Evolutionary conservation across 2,113 vertebrate genomes (phyloP).

Genomic region (Oreochromis tanganicae): DNA sequence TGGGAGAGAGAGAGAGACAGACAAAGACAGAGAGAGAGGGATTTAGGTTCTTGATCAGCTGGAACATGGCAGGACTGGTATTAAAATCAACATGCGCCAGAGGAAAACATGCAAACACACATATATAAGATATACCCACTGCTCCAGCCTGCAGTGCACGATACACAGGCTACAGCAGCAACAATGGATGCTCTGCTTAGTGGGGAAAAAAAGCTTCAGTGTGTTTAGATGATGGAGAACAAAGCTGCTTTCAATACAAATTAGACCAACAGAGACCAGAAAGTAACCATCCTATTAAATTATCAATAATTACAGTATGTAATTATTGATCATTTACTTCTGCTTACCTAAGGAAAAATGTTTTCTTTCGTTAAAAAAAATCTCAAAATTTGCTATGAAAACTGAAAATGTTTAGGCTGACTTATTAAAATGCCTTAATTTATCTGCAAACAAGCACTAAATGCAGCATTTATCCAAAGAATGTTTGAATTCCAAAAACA

Average conservation of each 20-base stretch:
- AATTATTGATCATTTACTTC: neutral
- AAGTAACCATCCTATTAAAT: neutral
- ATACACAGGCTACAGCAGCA: neutral
- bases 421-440: accelerated
- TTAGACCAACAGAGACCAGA: neutral
- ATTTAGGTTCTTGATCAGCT: conserved; percentile 53
- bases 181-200: neutral
- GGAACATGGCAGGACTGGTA: conserved; percentile 27
- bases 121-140: neutral
- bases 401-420: neutral
- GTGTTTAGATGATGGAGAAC: neutral
- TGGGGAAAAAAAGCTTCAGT: neutral
- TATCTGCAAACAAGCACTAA: neutral
- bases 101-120: conserved; percentile 4
- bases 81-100: conserved; percentile 29
- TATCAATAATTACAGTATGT: neutral
- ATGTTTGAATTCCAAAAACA: neutral
- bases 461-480: neutral
- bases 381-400: neutral
- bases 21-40: neutral
- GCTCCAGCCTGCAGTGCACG: neutral
- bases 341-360: neutral
- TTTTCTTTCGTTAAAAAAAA: neutral
- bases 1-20: neutral
- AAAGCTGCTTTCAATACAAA: neutral